phyloP scores from a whole-genome alignment of 2,797 vertebrate species.

The Garrulus glandarius region DNA sequence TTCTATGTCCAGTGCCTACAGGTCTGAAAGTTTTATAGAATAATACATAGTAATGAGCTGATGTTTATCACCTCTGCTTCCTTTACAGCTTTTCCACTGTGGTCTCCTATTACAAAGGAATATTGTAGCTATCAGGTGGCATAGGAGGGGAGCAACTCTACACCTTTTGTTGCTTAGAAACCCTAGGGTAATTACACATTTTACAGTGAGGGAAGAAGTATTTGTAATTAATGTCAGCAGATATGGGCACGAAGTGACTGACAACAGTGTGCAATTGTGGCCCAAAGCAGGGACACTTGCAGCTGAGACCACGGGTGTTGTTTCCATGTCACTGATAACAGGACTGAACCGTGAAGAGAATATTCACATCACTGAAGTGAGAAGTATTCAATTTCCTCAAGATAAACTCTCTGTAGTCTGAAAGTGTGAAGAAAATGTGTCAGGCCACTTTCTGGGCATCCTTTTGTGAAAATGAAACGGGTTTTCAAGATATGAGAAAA shows the following conservation, averaged over 20 bases:
- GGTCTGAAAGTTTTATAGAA: not conserved
- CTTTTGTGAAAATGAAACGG: slow-evolving; percentile 5
- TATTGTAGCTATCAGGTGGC: not conserved
- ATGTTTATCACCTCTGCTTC: not conserved
- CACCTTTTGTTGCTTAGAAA: not conserved
- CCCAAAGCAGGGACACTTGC: not conserved
- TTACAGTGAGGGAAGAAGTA: not conserved
- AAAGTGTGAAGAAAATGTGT: not conserved
- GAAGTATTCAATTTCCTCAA: not conserved
- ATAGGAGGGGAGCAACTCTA: not conserved
- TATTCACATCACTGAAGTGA: not conserved
- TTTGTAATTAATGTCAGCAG: not conserved
- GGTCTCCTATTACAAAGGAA: not conserved
- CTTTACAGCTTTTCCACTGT: not conserved
- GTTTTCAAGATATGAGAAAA: not conserved
- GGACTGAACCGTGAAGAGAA: not conserved
- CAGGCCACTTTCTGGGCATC: not conserved
- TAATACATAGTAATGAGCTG: not conserved
- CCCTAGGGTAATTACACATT: not conserved
- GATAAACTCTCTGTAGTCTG: not conserved
- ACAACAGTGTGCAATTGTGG: not conserved
- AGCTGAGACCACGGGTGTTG: not conserved
- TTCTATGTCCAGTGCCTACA: not conserved
- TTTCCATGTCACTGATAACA: not conserved
- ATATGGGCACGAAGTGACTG: not conserved